Conservation (phyloP, 1,140 invertebrate genomes). For the Brevipalpus yothersi region DNA sequence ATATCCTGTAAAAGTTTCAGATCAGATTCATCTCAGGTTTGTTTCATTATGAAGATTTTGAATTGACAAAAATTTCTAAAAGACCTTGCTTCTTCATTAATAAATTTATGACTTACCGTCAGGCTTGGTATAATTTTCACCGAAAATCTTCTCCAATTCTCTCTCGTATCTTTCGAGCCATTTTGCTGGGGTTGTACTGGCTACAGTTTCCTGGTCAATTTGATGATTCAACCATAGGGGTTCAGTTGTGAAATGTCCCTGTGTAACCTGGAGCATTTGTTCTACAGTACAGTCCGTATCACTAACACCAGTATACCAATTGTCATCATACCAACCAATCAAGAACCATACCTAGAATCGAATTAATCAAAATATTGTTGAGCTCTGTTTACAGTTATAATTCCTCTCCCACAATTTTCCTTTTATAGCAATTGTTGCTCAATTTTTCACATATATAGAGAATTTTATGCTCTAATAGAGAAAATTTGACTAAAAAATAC, state of each 20-base stretch:
- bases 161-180: conserved; percentile 29
- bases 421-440: too few species aligned
- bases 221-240: conserved; percentile 95
- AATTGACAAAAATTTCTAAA: neutral
- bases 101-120: neutral
- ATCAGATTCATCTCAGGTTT: conserved; percentile 24
- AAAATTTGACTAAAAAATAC: too few species aligned
- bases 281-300: conserved; percentile 53
- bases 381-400: too few species aligned
- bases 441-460: too few species aligned
- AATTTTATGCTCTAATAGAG: too few species aligned
- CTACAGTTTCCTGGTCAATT: conserved; percentile 55
- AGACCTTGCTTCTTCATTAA: too few species aligned
- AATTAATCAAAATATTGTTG: too few species aligned
- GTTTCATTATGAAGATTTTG: neutral
- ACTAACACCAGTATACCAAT: conserved; percentile 55
- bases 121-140: neutral
- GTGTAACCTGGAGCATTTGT: conserved; percentile 73
- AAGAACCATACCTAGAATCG: conserved; percentile 61
- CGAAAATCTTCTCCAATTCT: neutral
- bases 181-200: conserved; percentile 42
- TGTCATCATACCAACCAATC: conserved; percentile 98
- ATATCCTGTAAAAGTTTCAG: conserved; percentile 34
- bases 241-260: conserved; percentile 92
- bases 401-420: too few species aligned